Evolutionary conservation across 2,888 invertebrate species (phyloP).

Genomic region (Bhutanitis thaidina): DNA sequence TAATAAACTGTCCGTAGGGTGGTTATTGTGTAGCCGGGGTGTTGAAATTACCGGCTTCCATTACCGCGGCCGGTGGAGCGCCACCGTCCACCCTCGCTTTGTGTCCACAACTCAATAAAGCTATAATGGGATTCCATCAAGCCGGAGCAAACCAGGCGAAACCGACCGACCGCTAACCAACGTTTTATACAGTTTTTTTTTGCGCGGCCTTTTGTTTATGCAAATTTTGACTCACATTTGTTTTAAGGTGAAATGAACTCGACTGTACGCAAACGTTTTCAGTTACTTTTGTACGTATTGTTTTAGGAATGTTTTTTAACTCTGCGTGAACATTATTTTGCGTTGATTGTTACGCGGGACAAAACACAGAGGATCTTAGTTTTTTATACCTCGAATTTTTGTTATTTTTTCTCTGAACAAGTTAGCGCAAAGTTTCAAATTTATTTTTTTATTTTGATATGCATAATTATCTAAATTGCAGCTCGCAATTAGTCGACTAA

Average conservation of each 20-base stretch:
- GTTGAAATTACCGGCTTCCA: constrained; percentile 35
- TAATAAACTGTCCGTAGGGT: constrained; percentile 35
- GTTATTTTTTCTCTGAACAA: too few relatives aligned
- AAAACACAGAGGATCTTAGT: too few relatives aligned
- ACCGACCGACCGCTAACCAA: constrained; percentile 38
- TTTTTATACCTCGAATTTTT: too few relatives aligned
- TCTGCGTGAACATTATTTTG: background rate
- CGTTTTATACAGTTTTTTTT: constrained; percentile 22
- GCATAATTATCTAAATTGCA: too few relatives aligned
- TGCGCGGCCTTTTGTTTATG: constrained; percentile 45
- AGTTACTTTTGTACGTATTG: constrained; percentile 4
- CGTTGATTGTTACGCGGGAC: too few relatives aligned
- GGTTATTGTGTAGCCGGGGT: constrained; percentile 37
- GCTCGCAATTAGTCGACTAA: too few relatives aligned
- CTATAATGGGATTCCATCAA: constrained; percentile 69
- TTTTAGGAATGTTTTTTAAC: background rate
- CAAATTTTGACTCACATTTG: constrained; percentile 25
- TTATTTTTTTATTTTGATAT: too few relatives aligned
- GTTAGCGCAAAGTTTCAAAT: too few relatives aligned
- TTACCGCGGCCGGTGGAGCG: constrained; percentile 49
- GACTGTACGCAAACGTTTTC: background rate
- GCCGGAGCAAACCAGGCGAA: constrained; percentile 57
- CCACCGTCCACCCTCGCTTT: constrained; percentile 46
- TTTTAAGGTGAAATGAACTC: constrained; percentile 3
- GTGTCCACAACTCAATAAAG: constrained; percentile 66